phyloP scores from a whole-genome alignment of 2,888 invertebrate genomes.

The Chrysotoxum bicinctum region DNA sequence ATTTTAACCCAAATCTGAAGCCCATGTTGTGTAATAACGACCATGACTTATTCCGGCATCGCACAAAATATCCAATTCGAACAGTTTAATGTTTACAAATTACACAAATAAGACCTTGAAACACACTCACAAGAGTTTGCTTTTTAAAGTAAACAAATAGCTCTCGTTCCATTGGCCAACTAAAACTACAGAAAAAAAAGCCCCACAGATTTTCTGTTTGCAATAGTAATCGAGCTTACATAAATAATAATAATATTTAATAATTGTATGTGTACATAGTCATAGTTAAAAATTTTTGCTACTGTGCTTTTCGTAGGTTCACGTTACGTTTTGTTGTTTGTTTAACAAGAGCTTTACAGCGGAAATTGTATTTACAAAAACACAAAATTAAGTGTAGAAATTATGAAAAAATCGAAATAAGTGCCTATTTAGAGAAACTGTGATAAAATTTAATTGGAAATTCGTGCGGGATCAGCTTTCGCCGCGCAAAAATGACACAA shows the following conservation, averaged over 20 bases:
- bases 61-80: neutral
- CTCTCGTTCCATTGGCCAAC: neutral
- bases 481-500: neutral
- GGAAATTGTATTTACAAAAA: constrained; percentile 8
- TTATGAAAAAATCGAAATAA: neutral
- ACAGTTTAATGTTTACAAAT: constrained; percentile 11
- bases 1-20: neutral
- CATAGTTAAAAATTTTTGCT: neutral
- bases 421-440: constrained; percentile 4
- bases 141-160: constrained; percentile 1
- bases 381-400: neutral
- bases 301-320: neutral
- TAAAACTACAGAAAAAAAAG: neutral
- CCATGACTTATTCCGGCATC: neutral
- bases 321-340: neutral
- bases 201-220: constrained; percentile 15
- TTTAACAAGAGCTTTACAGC: neutral
- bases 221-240: constrained; percentile 10
- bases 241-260: neutral
- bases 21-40: neutral
- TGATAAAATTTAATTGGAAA: constrained; percentile 29
- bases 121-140: constrained; percentile 14
- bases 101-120: constrained; percentile 20
- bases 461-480: neutral
- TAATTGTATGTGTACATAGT: no score